Evolutionary conservation across 2,113 vertebrate genomes (phyloP).

Genomic region (Crotalus helleri): DNA sequence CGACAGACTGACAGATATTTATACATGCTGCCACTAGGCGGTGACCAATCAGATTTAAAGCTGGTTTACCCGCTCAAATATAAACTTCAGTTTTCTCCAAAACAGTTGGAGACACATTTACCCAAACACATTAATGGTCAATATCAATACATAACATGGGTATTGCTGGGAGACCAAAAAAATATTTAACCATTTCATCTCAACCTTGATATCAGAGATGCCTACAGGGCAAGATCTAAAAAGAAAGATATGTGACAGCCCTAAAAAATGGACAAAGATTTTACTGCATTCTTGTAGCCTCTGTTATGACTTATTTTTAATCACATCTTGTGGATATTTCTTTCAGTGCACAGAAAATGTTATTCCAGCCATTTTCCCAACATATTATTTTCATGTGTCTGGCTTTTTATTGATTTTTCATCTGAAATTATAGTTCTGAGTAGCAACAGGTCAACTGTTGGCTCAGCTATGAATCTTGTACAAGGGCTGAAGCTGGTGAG

Average conservation of each 20-base stretch:
- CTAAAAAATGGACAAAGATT: background rate
- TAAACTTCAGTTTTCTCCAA: too few relatives aligned
- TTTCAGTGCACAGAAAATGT: background rate
- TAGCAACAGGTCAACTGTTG: background rate
- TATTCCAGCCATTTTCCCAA: background rate
- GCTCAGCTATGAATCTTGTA: background rate
- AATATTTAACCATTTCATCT: background rate
- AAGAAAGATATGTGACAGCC: background rate
- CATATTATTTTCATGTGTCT: too few relatives aligned
- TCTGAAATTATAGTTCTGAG: background rate
- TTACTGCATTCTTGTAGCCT: background rate
- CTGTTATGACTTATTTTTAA: background rate
- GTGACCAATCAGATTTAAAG: too few relatives aligned
- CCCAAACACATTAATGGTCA: too few relatives aligned
- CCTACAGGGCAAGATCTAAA: background rate
- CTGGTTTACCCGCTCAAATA: too few relatives aligned
- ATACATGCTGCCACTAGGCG: too few relatives aligned
- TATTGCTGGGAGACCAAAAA: background rate
- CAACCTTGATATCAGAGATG: background rate
- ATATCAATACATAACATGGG: background rate
- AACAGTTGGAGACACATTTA: too few relatives aligned
- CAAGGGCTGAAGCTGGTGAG: background rate
- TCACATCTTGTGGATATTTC: background rate
- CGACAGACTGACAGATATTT: too few relatives aligned
- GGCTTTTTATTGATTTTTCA: background rate